phyloP scores from a whole-genome alignment of 2,113 vertebrate species.

The Serinus canaria region DNA sequence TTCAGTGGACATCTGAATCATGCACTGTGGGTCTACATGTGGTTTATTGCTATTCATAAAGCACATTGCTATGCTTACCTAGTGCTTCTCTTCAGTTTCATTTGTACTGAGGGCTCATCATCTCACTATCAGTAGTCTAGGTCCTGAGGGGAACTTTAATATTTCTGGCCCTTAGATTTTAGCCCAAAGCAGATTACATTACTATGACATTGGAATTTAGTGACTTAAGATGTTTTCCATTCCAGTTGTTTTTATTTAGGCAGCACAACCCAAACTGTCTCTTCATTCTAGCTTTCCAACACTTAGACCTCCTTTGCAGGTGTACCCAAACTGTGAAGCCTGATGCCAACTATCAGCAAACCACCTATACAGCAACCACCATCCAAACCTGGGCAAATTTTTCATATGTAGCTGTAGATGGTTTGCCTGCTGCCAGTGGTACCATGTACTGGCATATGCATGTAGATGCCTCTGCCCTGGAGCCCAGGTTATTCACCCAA shows the following conservation, averaged over 20 bases:
- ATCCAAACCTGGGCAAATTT: neutral
- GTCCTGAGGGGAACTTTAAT: neutral
- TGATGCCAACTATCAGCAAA: neutral
- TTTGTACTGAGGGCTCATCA: neutral
- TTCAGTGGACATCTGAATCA: neutral
- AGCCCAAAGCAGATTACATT: slow-evolving; percentile 14
- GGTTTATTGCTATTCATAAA: neutral
- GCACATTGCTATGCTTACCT: neutral
- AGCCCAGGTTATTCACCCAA: neutral
- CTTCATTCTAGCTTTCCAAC: neutral
- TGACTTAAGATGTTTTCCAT: neutral
- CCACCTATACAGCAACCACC: neutral
- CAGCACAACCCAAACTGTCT: neutral
- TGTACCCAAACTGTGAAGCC: neutral
- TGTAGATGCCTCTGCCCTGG: neutral
- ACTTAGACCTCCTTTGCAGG: neutral
- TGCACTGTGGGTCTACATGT: neutral
- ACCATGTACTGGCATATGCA: neutral
- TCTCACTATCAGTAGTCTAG: neutral
- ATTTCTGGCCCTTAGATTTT: slow-evolving; percentile 19
- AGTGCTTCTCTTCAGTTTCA: neutral
- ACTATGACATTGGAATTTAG: neutral
- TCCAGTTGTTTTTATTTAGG: neutral
- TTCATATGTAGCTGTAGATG: neutral
- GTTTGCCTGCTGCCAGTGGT: neutral